Evolutionary conservation across 1,140 invertebrate genomes (phyloP), one percentile per base, ranked within the genome.

Genomic region (Amyelois transitella): DNA sequence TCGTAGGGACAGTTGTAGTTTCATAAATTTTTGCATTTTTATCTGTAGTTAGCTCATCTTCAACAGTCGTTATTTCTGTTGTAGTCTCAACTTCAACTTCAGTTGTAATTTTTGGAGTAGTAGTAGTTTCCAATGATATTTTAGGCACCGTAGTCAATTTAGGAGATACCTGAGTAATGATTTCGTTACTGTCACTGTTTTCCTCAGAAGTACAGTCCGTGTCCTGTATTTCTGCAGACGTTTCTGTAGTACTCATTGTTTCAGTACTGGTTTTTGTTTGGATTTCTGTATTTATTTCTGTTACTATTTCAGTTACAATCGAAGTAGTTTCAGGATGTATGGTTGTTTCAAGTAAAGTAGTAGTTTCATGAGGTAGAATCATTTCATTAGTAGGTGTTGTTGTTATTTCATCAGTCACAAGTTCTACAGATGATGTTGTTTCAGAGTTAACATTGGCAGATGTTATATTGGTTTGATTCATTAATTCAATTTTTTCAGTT

Each of bases 101-200:
- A 17, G 53, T 52, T 10, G 60, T 54, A 14, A 5, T 24, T 5
- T 3, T 5, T 24, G 22, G 3, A 5, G 22, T 24, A 24, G 22
- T 5, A 24, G 60, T 52, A 20, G 43, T 55, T n/a, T 54, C 55
- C 21, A 52, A 62, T 47, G 52, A 52, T 21, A 50, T 48, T 22
- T 28, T 28, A 28, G 2, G 7, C 7, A 8, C 12, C 25, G 7
- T 28, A 28, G 25, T 28, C 1, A 28, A 43, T 62, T 62, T 49
- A 43, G 59, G 56, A 45, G 65, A 43, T n/a, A 70, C 62, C 55
- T 69, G 58, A 45, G 72, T 73, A 49, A 81, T 73, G 5, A 83
- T 69, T 62, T 86, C 82, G 53, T 87, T 87, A 51, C 75, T 80
- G 10, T 66, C 62, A 43, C 72, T 81, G 32, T 75, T 81, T 53